Base-by-base conservation (phyloP, 2,113 vertebrate genomes). In the Proteles cristata region DNA sequence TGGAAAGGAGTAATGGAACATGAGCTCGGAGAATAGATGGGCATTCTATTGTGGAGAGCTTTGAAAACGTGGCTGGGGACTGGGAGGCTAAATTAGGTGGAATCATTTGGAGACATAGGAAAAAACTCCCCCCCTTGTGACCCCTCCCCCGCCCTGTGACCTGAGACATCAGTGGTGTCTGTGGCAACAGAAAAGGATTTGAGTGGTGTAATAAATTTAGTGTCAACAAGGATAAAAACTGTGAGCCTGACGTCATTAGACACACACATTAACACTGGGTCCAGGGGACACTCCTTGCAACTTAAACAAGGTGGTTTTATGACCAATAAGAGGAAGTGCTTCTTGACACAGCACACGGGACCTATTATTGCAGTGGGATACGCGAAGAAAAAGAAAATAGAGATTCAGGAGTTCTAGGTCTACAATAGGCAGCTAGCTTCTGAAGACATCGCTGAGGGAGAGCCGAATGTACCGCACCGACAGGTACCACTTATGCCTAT, bases 221-320 rank as follows among this genome's bases (percentile, higher is more conserved):
- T 61, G 16, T 89, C 74, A 94, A 93, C 55, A 95, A 28, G 35
- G 9, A 88, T 74, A 45, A 88, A 94, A 91, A 53, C 71, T 55
- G 15, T 55, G 33, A 84, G 14, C 48, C 68, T 85, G 35, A 68
- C 5, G 45, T 53, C 81, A 79, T 73, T 92, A 90, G 77, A 48
- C 8, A 91, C 76, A 91, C 76, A 88, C 39, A 93, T 90, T 88
- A 88, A 48, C 53, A 65, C 23, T 63, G 93, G 7, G 69, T 66
- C n/a, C 81, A 21, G 33, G 74, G 17, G 90, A 82, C 19, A 89
- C 48, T 68, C 58, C 79, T 93, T 92, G 28, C 61, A 87, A n/a
- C 15, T 94, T 79, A 90, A 92, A 77, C 43, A 73, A 94, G 16
- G n/a, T 90, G 23, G 26, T 87, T 87, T 94, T 80, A 65, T 95